These are phyloP conservation scores for Atopsyche davidsoni DNA, from an alignment of 1,140 invertebrate species.

Conservation along the genomic window DNA sequence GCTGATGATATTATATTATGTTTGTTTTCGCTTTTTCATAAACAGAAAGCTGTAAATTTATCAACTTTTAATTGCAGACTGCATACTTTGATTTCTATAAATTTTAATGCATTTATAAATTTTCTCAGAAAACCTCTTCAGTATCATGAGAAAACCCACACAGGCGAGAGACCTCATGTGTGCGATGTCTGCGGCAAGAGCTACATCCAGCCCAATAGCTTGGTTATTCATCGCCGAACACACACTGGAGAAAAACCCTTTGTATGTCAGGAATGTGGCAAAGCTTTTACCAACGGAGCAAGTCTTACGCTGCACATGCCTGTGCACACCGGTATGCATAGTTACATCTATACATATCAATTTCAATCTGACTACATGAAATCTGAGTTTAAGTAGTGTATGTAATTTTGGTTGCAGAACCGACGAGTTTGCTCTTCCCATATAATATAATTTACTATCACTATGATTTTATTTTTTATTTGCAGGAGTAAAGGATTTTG, in stretches of 20 bases:
- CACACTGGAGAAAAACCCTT: slow-evolving; percentile 45
- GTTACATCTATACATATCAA: slow-evolving; percentile 15
- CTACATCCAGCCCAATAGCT: slow-evolving; percentile 26
- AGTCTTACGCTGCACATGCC: slow-evolving; percentile 26
- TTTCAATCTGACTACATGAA: slow-evolving; percentile 7
- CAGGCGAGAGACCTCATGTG: slow-evolving; percentile 21
- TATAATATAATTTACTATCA: slow-evolving; percentile 32
- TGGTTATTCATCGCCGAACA: slow-evolving; percentile 48
- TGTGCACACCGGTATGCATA: slow-evolving; percentile 29
- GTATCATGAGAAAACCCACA: slow-evolving; percentile 28
- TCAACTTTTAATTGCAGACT: too few species aligned
- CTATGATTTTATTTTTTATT: slow-evolving; percentile 1
- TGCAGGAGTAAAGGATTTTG: slow-evolving; percentile 25
- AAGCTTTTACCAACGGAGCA: slow-evolving; percentile 26
- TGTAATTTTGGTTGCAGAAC: too few species aligned
- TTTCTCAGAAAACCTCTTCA: slow-evolving; percentile 22
- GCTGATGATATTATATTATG: too few species aligned
- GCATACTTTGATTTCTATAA: too few species aligned
- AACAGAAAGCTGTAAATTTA: too few species aligned
- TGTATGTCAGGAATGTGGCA: slow-evolving; percentile 25
- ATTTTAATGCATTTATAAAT: not conserved
- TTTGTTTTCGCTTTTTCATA: too few species aligned
- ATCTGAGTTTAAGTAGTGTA: slow-evolving; percentile 34
- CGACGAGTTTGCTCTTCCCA: too few species aligned
- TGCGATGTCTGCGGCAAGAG: slow-evolving; percentile 27